Evolutionary conservation across 2,113 vertebrate genomes (phyloP).

Genomic region (Chamaetylas fuelleborni): DNA sequence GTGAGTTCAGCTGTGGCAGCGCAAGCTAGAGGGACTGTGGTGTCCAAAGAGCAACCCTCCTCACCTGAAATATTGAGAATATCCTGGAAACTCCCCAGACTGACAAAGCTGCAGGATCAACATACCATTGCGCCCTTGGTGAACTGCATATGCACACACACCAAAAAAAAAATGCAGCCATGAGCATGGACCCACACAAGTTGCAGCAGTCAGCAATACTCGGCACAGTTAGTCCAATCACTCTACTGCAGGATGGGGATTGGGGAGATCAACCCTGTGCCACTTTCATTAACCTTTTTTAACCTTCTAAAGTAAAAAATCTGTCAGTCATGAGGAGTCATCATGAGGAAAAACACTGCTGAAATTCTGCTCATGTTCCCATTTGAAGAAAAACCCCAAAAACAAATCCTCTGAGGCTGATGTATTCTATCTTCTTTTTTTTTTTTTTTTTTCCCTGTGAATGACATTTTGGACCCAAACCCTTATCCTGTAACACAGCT

Average conservation of each 20-base stretch:
- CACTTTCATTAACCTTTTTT: background rate
- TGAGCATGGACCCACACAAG: rapidly evolving
- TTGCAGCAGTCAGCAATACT: background rate
- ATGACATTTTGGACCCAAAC: background rate
- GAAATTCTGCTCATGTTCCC: background rate
- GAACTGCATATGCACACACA: background rate
- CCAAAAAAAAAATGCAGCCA: background rate
- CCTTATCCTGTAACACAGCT: background rate
- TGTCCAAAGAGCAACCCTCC: background rate
- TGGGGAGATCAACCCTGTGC: background rate
- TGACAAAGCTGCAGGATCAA: background rate
- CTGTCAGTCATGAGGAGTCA: background rate
- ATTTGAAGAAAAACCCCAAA: background rate
- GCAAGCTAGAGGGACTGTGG: background rate
- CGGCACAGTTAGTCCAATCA: background rate
- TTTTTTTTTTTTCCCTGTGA: background rate
- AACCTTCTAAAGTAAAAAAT: background rate
- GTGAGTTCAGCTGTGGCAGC: rapidly evolving
- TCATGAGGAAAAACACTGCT: background rate
- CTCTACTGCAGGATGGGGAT: background rate
- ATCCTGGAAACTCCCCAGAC: background rate
- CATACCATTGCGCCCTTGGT: background rate
- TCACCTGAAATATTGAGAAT: background rate
- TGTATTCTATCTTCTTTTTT: background rate
- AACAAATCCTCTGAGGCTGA: background rate